phyloP scores from a whole-genome alignment of 1,140 invertebrate species.

The Drosophila pruinosa region DNA sequence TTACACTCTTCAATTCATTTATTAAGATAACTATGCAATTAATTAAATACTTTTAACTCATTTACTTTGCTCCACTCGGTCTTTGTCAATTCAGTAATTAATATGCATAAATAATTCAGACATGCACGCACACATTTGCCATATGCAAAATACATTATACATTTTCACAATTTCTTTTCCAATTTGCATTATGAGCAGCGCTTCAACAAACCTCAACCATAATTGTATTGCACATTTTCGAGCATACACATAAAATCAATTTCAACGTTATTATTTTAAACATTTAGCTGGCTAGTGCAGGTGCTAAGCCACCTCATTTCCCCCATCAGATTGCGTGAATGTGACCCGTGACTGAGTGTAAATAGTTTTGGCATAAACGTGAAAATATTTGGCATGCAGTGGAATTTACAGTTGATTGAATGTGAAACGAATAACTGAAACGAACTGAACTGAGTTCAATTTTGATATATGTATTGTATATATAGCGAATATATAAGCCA shows the following conservation, averaged over 20 bases:
- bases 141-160: constrained; percentile 4
- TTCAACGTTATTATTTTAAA: constrained; percentile 63
- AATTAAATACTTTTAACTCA: constrained; percentile 33
- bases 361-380: constrained; percentile 76
- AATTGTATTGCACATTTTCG: constrained; percentile 64
- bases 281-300: background rate
- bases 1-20: background rate
- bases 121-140: background rate
- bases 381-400: constrained; percentile 70
- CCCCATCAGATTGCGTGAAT: background rate
- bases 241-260: constrained; percentile 63
- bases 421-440: constrained; percentile 20
- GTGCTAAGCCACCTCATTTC: background rate
- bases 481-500: constrained; percentile 22
- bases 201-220: constrained; percentile 44
- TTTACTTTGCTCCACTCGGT: constrained; percentile 34
- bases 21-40: constrained; percentile 10
- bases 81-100: constrained; percentile 29
- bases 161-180: constrained; percentile 11
- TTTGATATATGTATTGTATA: constrained; percentile 28
- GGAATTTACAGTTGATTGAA: constrained; percentile 78
- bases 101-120: constrained; percentile 37
- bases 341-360: constrained; percentile 31
- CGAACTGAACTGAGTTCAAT: background rate
- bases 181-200: constrained; percentile 19